Base-by-base conservation (phyloP, 1,140 invertebrate species). In the Cydia fagiglandana region DNA sequence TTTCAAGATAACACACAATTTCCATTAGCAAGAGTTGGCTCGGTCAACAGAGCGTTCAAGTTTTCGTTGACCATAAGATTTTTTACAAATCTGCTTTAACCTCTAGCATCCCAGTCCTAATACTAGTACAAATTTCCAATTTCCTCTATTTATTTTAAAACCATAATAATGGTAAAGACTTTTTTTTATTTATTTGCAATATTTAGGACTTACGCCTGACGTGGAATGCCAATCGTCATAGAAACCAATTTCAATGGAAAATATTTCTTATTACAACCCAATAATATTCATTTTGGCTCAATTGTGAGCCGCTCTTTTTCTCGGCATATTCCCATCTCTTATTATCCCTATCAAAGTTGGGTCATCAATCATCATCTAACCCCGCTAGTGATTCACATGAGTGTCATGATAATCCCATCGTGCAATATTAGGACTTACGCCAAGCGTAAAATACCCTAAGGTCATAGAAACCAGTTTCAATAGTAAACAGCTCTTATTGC, bases 351-450 rank as follows among this genome's bases (percentile, higher is more conserved):
- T 94, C 81, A 99, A 95, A 76, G 99, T 93, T 2, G 96, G 95
- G 45, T 10, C 41, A 1, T 1, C 24, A 24, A 9, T 10, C 96
- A 73, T 95, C 95, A 80, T 99, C 97, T 56, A 99, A 96, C 0
- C 97, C 97, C 73, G 96, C 96, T 20, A 99, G 93, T 64, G 98
- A 94, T 99, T 99, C 28, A 99, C 97, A 90, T 99, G 99, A 12
- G 98, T 99, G 6, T 98, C 97, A 93, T 99, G 99, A 90, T 99
- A 99, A 90, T 99, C 99, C 98, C 99, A 99, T 78, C 96, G 91
- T 15, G 97, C 97, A 75, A 97, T 94, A 93, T 99, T 99, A 0
- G 99, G 99, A 38, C 98, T 96, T 12, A 96, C 95, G 30, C 96
- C 96, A 17, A 98, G 89, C 0, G 97, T 97, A 82, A 99, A 95